Evolutionary conservation across 2,888 invertebrate genomes (phyloP), one percentile per base, ranked within the genome.

Genomic region (Mactromeris polynyma): DNA sequence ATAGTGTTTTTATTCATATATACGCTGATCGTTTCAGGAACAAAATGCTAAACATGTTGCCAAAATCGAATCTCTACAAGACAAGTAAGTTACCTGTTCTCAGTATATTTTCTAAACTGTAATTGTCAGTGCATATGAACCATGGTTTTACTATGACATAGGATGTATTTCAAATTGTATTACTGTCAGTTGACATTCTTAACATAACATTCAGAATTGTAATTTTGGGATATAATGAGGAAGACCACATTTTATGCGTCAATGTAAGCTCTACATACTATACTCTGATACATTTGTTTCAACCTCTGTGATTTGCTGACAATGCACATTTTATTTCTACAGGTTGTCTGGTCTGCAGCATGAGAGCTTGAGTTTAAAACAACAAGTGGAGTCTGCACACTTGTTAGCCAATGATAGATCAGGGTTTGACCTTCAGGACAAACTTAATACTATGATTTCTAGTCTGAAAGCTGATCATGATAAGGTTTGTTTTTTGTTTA

Each of bases 21-120:
- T 79, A 17, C 33, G 3, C 21, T 38, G n/a, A 26, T 36, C 42
- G 86, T 92, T 89, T 31, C 93, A 96, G 96, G 96, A 96, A 64
- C 94, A 93, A 19, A 95, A 94, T 92, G 91, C 93, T 19, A 95
- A 95, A 81, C 87, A 95, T 9, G 93, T 94, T 80, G 91, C 93
- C 11, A 95, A 95, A 83, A 83, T 95, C 14, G 96, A 96, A 86
- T 92, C 91, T 40, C 85, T 95, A n/a, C 95, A 95, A 82, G 96
- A 96, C 85, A 95, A 92, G 95, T 96, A 90, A 91, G 93, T 42
- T 2, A 42, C 1, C 11, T 7, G 40, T 40, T 4, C 40, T 40
- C 11, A 40, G 11, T 40, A 40, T 40, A 40, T 7, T 40, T 40
- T n/a, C n/a, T n/a, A n/a, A n/a, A n/a, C n/a, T n/a, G n/a, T n/a